phyloP scores from a whole-genome alignment of 2,888 invertebrate genomes.

The Heliconius charithonia region DNA sequence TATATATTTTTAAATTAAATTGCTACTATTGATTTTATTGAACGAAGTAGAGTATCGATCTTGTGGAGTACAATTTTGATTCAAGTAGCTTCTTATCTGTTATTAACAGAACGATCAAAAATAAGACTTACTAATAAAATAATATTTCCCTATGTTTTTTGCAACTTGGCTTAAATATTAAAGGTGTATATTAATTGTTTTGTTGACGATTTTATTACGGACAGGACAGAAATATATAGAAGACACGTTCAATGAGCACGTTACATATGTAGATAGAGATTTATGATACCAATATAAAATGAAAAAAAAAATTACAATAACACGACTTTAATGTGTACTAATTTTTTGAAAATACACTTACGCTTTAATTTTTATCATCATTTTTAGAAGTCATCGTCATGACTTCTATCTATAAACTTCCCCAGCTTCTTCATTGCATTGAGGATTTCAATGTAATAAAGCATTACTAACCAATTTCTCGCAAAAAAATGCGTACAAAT shows the following conservation, averaged over 20 bases:
- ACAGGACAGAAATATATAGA: background rate
- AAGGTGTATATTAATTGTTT: background rate
- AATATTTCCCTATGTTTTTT: no score
- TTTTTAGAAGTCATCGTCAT: no score
- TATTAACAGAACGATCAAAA: background rate
- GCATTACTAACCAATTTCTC: background rate
- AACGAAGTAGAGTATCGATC: background rate
- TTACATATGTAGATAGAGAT: background rate
- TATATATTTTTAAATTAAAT: background rate
- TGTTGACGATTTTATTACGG: background rate
- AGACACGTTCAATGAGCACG: background rate
- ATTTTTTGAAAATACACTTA: background rate
- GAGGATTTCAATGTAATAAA: background rate
- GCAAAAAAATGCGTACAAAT: background rate
- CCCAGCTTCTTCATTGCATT: background rate
- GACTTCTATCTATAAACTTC: background rate
- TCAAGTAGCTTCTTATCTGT: background rate
- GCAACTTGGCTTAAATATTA: no score
- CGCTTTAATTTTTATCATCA: no score
- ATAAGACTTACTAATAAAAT: no score
- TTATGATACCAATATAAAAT: background rate
- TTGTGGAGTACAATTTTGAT: background rate
- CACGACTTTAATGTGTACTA: background rate
- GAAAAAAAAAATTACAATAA: background rate
- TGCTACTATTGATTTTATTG: background rate